Percentiles rank a stretch among this genome's conserved stretches.
Conservation (phyloP, 2,113 vertebrate genomes). For the Mohoua ochrocephala region DNA sequence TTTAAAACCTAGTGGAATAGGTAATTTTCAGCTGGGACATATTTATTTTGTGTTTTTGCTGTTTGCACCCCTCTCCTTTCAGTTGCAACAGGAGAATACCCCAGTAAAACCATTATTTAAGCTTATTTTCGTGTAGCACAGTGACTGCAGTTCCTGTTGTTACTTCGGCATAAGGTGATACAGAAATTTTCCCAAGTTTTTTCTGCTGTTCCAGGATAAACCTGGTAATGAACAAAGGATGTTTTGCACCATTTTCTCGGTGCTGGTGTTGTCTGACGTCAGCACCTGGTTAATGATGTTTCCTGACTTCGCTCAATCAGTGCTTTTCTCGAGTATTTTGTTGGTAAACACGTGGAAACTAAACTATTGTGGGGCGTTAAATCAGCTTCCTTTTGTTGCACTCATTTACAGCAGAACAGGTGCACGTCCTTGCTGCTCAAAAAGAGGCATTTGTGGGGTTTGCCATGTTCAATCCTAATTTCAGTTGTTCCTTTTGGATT, state of each 20-base stretch:
- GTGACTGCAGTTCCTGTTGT: neutral
- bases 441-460: rapidly evolving
- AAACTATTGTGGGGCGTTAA: neutral
- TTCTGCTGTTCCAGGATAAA: neutral
- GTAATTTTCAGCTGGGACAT: rapidly evolving
- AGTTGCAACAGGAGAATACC: neutral
- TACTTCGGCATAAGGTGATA: neutral
- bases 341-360: neutral
- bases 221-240: neutral
- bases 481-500: neutral
- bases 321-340: neutral
- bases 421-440: neutral
- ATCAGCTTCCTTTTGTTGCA: neutral
- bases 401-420: neutral
- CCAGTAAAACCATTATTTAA: neutral
- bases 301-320: neutral
- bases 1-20: neutral
- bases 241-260: conserved; percentile 19
- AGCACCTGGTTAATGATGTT: neutral
- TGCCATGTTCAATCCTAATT: rapidly evolving
- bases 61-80: neutral
- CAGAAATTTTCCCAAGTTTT: neutral
- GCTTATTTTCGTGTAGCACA: neutral
- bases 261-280: neutral
- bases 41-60: neutral